A percentile compares a stretch with the other conserved stretches of the same genome.
Conservation (phyloP, 1,140 invertebrate genomes). For the Aphidius gifuensis region DNA sequence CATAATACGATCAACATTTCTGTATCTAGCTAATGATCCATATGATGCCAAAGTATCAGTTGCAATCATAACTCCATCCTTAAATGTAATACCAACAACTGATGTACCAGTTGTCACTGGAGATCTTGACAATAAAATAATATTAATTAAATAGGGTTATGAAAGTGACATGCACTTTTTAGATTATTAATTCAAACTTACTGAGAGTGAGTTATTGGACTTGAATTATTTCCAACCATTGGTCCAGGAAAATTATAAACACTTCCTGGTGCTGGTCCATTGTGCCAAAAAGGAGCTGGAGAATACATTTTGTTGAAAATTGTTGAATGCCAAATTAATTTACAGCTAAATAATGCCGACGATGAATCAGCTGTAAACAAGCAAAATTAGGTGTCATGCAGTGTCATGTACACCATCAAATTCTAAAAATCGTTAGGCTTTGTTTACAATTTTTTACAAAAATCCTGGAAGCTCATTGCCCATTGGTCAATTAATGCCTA, state of each 20-base stretch:
- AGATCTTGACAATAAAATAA: constrained; percentile 56
- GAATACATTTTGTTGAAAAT: constrained; percentile 17
- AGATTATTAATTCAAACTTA: constrained; percentile 52
- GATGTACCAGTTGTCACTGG: constrained; percentile 89
- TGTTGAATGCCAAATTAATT: too few species aligned
- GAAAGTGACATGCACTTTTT: constrained; percentile 25
- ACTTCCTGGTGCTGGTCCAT: constrained; percentile 67
- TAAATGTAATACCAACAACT: constrained; percentile 81
- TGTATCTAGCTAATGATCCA: constrained; percentile 84
- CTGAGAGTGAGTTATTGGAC: constrained; percentile 61
- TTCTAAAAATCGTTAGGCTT: too few species aligned
- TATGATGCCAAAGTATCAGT: constrained; percentile 91
- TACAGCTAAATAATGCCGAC: too few species aligned
- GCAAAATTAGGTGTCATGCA: too few species aligned
- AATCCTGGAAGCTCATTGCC: too few species aligned
- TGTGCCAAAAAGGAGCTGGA: constrained; percentile 63
- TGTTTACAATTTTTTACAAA: too few species aligned
- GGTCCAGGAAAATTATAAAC: constrained; percentile 69
- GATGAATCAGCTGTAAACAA: too few species aligned
- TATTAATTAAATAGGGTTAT: background rate
- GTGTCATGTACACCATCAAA: too few species aligned
- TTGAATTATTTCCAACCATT: constrained; percentile 39
- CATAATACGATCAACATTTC: constrained; percentile 77
- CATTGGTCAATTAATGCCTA: too few species aligned
- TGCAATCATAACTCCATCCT: constrained; percentile 86